Conservation (phyloP, 2,113 vertebrate species). For the Pedionomus torquatus region DNA sequence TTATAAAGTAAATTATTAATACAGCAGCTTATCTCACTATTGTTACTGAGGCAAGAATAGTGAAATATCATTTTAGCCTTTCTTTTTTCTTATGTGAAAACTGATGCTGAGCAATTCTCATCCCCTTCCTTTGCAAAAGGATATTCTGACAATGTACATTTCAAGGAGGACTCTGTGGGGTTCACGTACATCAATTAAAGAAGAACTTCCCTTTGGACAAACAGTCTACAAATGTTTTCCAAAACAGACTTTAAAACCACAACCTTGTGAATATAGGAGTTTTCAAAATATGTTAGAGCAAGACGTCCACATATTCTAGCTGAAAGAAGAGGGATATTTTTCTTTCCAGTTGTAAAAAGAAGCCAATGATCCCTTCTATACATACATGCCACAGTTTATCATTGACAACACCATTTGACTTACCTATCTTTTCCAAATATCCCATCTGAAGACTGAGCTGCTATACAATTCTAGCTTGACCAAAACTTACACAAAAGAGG, state of each 20-base stretch:
- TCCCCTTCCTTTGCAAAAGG: not conserved
- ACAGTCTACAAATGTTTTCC: not conserved
- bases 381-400: not conserved
- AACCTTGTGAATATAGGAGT: not conserved
- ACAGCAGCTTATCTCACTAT: not conserved
- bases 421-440: not conserved
- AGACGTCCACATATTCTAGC: not conserved
- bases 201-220: not conserved
- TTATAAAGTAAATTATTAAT: not conserved
- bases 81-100: not conserved
- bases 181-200: not conserved
- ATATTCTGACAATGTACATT: not conserved
- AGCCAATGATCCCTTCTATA: not conserved
- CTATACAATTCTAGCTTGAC: not conserved
- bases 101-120: not conserved
- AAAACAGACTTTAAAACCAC: not conserved
- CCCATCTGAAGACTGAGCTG: not conserved
- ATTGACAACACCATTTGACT: not conserved
- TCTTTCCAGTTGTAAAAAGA: not conserved
- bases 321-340: not conserved
- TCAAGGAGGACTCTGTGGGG: not conserved
- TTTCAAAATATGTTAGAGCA: not conserved
- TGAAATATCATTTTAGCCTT: not conserved
- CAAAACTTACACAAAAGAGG: accelerated
- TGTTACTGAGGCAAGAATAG: not conserved